Base-by-base conservation (phyloP, 2,797 vertebrate species). In the Stomatorhinus walkeri region DNA sequence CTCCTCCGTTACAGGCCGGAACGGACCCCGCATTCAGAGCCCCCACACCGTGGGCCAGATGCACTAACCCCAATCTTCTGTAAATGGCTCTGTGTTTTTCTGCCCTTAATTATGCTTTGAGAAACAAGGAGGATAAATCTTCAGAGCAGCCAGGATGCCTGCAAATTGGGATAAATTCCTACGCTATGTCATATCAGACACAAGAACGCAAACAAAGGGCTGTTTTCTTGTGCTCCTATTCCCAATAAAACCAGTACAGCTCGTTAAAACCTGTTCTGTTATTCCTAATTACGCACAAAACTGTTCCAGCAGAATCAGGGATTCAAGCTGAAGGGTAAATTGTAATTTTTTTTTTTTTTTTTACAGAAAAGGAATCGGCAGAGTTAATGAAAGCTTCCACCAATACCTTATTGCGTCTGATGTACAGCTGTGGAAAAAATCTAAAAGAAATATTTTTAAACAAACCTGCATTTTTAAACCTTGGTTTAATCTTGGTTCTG, bases 251-350 rank as follows among this genome's bases (percentile, higher is more conserved):
- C 91, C 90, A 76, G 48, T 52, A 40, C 61, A 92, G 91, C 89
- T 90, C 92, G 89, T 92, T 93, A 93, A 93, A 94, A 91, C 91
- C 92, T 91, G 89, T 79, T 1, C 88, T 91, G 88, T 87, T 91
- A 90, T 92, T 91, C 91, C 43, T 87, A 90, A 89, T 92, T 92
- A 91, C 89, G 93, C 94, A 93, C 91, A 91, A 76, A 88, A 90
- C 85, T 56, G 87, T 90, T 93, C 72, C 92, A 89, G 91, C 91
- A 90, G 92, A 91, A 90, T 89, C 89, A 92, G 89, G 84, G 85
- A 90, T 90, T 91, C 12, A 87, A 91, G 89, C 59, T 91, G 93
- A 91, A 56, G 28, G 87, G 86, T 49, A 85, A 88, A 84, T 43
- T 8, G 14, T 56, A 4, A 19, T 16, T 46, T 24, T 56, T 52